Base-by-base conservation (phyloP, 2,888 invertebrate genomes). In the Rhamphomyia laevipes region DNA sequence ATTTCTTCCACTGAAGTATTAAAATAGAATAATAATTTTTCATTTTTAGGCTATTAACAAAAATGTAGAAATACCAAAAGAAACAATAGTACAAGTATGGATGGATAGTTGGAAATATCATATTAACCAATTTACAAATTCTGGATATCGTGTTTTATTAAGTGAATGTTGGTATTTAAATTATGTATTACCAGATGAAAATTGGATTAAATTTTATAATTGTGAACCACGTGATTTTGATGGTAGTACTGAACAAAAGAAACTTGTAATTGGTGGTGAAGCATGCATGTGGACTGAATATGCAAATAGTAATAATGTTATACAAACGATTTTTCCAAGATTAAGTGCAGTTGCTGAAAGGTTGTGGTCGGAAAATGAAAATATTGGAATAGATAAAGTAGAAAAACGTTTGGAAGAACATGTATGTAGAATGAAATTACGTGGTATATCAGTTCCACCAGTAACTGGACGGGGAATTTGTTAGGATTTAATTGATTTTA, bases 221-320 rank as follows among this genome's bases (percentile, higher is more conserved):
- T 81, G 81, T 54, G 86, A 90, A 60, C 89, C 88, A 0, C 70
- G 77, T 2, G 65, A 73, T 49, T 77, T 80, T 59, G 61, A 69
- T 16, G 72, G 75, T 6, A 72, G 66, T 1, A 60, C 63, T 3
- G 63, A 62, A 1, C 77, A 83, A 58, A 78, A 82, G 58, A 60
- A 74, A 2, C 70, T 82, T 47, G 80, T 95, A 23, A 67, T 90
- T 13, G 94, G 95, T 1, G 94, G 94, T 1, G 93, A 93, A 66
- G 88, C 90, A 1, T 90, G 91, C 59, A 85, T 95, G 83, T 94
- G 94, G 94, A 80, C 81, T 3, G 94, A 95, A 68, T 82, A 78
- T 57, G 87, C 89, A 0, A 87, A 93, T 63, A 73, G 77, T 55
- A 66, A 71, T 41, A 81, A 80, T 61, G 63, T 80, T 9, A 63